These are phyloP conservation scores for Nautilus pompilius DNA, from an alignment of 1,140 invertebrate species.

Conservation along the genomic window DNA sequence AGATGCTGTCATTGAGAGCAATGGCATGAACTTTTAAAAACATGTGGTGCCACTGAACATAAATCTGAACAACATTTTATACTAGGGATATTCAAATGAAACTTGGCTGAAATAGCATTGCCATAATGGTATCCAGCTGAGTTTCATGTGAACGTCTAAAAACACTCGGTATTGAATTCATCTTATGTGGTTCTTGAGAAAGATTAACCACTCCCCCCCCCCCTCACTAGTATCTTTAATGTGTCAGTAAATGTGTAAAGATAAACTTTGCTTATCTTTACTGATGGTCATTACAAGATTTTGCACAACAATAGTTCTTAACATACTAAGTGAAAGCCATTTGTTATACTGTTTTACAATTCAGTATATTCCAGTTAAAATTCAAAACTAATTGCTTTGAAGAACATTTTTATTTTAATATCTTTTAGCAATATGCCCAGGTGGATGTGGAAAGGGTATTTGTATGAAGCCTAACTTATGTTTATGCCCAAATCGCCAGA, in stretches of 20 bases:
- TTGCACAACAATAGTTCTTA: background rate
- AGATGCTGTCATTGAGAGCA: too few species aligned
- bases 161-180: too few species aligned
- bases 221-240: too few species aligned
- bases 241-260: background rate
- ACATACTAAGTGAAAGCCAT: background rate
- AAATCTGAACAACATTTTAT: too few species aligned
- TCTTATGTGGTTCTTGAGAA: too few species aligned
- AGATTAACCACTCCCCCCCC: too few species aligned
- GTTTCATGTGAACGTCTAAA: too few species aligned
- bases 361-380: background rate
- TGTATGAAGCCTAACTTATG: constrained; percentile 82
- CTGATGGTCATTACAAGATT: background rate
- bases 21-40: too few species aligned
- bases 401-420: constrained; percentile 2
- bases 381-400: background rate
- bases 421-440: constrained; percentile 71
- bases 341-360: background rate
- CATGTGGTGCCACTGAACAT: too few species aligned
- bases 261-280: background rate
- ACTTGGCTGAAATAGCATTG: too few species aligned
- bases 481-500: constrained; percentile 64
- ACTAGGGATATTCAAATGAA: too few species aligned
- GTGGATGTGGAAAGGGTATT: constrained; percentile 71
- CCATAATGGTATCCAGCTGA: too few species aligned